Conservation (phyloP, 2,113 vertebrate species). For the Mirza zaza region DNA sequence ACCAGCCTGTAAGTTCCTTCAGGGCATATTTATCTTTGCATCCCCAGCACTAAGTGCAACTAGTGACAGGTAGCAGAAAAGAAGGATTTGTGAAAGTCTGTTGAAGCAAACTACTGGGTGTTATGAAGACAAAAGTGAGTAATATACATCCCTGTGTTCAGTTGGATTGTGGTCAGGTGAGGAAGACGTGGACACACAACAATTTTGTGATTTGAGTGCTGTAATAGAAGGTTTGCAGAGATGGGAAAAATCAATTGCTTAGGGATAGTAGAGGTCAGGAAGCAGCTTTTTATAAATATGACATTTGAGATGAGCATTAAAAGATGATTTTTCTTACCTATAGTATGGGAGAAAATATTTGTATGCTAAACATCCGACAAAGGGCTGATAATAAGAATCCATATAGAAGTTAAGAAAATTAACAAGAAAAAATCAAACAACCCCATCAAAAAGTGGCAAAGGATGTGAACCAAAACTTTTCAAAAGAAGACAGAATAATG, state of each 20-base stretch:
- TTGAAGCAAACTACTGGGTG: background rate
- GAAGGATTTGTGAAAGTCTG: background rate
- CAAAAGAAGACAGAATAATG: too few relatives aligned
- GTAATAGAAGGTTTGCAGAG: background rate
- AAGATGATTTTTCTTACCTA: background rate
- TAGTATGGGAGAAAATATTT: too few relatives aligned
- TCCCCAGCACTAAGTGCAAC: background rate
- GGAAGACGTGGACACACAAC: background rate
- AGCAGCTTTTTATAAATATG: slow-evolving; percentile 42
- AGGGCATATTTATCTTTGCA: background rate
- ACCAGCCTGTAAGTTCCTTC: background rate
- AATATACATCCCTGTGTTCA: background rate
- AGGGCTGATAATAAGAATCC: too few relatives aligned
- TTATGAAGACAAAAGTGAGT: slow-evolving; percentile 18
- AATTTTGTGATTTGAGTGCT: slow-evolving; percentile 12
- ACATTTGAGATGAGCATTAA: slow-evolving; percentile 24
- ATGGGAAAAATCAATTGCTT: background rate
- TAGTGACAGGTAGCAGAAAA: background rate
- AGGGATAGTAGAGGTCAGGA: background rate
- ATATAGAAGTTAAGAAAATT: too few relatives aligned
- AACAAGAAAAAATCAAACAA: too few relatives aligned
- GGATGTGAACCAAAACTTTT: too few relatives aligned
- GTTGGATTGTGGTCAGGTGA: background rate
- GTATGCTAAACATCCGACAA: too few relatives aligned
- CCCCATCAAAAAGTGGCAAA: too few relatives aligned